Evolutionary conservation across 2,113 vertebrate genomes (phyloP), one percentile per base, ranked within the genome.

Genomic region (Rhombomys opimus): DNA sequence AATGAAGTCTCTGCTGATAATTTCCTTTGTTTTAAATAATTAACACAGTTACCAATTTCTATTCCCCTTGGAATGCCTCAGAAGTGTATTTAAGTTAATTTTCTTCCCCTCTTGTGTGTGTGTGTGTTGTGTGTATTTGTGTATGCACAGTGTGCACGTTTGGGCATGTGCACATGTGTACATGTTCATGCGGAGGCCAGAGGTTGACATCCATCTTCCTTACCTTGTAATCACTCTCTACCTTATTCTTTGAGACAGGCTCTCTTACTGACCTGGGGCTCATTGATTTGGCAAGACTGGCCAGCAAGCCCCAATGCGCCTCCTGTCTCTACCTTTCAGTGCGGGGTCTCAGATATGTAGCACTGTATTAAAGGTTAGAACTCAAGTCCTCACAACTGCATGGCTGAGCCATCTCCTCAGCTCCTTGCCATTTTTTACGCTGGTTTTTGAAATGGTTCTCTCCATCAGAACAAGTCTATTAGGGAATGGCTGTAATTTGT

Each of bases 41-140:
- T 92, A 96, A 96, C 76, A 68, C 20, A 10, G 61, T 81, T 0
- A 89, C 61, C 67, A 30, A 93, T 85, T 90, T 92, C 89, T 70
- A 27, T 65, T 87, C 73, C 59, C 95, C 50, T 89, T 91, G 89
- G 73, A 84, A 95, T 97, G 92, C 77, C 32, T 4, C 50, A 76
- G 32, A 35, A 72, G 23, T 94, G 95, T 97, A 85, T 78, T 96
- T 92, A 82, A 90, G 63, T 84, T 95, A 61, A 96, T 97, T 95
- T 94, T 89, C 96, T 96, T 91, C 86, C 68, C 20, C 13, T 27
- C 27, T 32, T 10, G 27, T 68, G 57, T 25, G 7, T 27, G 25
- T 84, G 13, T 63, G 17, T 80, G 27, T 81, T 59, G 18, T n/a
- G 52, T 81, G 18, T 25, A 22, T 14, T 12, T 84, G 57, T 65